A percentile compares a stretch with the other conserved stretches of the same genome.
Evolutionary conservation across 2,113 vertebrate species (phyloP).

Genomic region (Climacteris rufus): DNA sequence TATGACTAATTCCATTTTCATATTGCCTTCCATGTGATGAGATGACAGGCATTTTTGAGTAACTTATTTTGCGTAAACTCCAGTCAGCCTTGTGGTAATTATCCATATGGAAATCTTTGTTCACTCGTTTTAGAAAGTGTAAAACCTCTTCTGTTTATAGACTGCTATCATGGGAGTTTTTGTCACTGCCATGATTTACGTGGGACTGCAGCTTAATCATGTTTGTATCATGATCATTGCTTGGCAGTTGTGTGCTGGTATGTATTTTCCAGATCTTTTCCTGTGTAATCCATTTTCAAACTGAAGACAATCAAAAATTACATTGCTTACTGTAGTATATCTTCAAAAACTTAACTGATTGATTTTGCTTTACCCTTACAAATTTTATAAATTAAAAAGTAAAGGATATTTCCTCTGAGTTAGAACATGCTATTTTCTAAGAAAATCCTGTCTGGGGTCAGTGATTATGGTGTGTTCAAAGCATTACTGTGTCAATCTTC

Average conservation of each 20-base stretch:
- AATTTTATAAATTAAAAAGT: neutral
- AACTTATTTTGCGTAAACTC: neutral
- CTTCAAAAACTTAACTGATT: neutral
- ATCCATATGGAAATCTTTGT: neutral
- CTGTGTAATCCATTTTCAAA: neutral
- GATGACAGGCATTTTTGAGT: neutral
- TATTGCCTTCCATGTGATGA: neutral
- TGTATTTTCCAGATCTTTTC: neutral
- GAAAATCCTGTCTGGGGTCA: neutral
- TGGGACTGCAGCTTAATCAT: neutral
- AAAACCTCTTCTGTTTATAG: neutral
- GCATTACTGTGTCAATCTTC: neutral
- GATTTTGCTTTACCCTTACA: neutral
- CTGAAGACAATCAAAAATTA: neutral
- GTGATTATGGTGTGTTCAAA: neutral
- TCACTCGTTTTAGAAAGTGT: neutral
- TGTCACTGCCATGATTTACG: neutral
- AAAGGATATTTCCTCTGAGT: neutral
- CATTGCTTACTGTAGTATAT: neutral
- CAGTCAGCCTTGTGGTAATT: neutral
- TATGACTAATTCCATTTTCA: neutral
- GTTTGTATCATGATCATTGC: neutral
- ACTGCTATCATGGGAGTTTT: neutral
- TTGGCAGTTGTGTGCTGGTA: neutral
- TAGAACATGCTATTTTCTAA: neutral